phyloP scores from a whole-genome alignment of 2,888 invertebrate species.

The Sturmia bella region DNA sequence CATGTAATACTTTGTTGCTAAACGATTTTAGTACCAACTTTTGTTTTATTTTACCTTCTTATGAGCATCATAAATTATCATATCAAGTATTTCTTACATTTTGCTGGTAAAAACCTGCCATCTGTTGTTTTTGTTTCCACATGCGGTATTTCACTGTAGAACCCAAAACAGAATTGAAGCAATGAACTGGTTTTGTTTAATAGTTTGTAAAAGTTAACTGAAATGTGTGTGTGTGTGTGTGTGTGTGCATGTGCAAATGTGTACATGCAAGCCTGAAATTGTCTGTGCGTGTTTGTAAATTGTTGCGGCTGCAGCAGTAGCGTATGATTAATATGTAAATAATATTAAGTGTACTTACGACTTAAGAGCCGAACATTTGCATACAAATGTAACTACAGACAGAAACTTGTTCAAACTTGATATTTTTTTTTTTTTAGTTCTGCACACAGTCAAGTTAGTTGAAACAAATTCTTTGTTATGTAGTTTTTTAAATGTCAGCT shows the following conservation, averaged over 20 bases:
- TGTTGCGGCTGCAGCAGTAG: neutral
- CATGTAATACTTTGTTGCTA: conserved; percentile 33
- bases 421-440: neutral
- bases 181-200: conserved; percentile 44
- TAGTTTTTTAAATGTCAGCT: neutral
- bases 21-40: conserved; percentile 38
- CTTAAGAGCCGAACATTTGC: neutral
- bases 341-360: conserved; percentile 26
- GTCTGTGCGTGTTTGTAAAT: neutral
- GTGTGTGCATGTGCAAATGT: neutral
- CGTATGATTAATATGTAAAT: conserved; percentile 60
- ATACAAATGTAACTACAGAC: conserved; percentile 19
- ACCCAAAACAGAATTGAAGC: neutral
- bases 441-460: neutral
- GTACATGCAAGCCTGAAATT: neutral
- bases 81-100: conserved; percentile 23
- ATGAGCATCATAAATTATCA: conserved; percentile 54
- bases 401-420: conserved; percentile 10
- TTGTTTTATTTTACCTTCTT: conserved; percentile 43
- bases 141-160: conserved; percentile 25
- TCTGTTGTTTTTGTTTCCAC: conserved; percentile 28
- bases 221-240: neutral
- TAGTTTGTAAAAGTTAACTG: conserved; percentile 31
- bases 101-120: conserved; percentile 27
- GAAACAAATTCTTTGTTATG: conserved; percentile 11